A percentile compares a stretch with the other conserved stretches of the same genome.
phyloP scores from a whole-genome alignment of 1,140 invertebrate species.

The Theocolax elegans region DNA sequence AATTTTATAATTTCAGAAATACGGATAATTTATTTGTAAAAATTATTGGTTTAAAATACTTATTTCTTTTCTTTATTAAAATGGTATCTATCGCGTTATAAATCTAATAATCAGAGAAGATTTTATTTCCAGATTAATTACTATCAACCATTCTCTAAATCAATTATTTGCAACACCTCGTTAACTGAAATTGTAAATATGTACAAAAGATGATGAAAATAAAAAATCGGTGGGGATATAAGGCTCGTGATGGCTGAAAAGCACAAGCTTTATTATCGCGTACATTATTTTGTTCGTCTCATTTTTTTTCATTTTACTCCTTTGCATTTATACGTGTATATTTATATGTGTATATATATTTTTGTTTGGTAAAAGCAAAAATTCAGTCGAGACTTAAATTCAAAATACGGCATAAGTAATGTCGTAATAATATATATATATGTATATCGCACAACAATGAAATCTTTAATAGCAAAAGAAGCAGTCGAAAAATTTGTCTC shows the following conservation, averaged over 20 bases:
- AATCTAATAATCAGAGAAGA: too few relatives aligned
- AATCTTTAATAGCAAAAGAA: constrained; percentile 37
- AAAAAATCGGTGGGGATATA: constrained; percentile 17
- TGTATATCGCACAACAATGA: constrained; percentile 14
- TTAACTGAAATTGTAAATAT: too few relatives aligned
- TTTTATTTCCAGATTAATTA: too few relatives aligned
- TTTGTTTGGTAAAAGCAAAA: constrained; percentile 20
- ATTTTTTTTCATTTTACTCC: neutral
- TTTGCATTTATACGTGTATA: neutral
- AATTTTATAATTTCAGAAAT: too few relatives aligned
- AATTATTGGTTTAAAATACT: too few relatives aligned
- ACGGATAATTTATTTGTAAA: too few relatives aligned
- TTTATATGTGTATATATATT: neutral
- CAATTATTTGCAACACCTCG: too few relatives aligned
- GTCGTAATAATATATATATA: constrained; percentile 10
- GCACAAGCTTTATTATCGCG: constrained; percentile 15
- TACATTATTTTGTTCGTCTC: constrained; percentile 1
- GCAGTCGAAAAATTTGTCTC: constrained; percentile 14
- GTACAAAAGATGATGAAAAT: constrained; percentile 24
- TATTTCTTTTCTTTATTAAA: too few relatives aligned
- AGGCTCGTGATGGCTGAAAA: constrained; percentile 25
- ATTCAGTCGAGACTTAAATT: constrained; percentile 30
- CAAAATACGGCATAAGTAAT: constrained; percentile 5
- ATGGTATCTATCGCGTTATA: too few relatives aligned
- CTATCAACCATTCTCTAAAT: too few relatives aligned